These are phyloP conservation scores for Lagothrix lagotricha DNA, from an alignment of 2,797 vertebrate genomes.

Conservation along the genomic window DNA sequence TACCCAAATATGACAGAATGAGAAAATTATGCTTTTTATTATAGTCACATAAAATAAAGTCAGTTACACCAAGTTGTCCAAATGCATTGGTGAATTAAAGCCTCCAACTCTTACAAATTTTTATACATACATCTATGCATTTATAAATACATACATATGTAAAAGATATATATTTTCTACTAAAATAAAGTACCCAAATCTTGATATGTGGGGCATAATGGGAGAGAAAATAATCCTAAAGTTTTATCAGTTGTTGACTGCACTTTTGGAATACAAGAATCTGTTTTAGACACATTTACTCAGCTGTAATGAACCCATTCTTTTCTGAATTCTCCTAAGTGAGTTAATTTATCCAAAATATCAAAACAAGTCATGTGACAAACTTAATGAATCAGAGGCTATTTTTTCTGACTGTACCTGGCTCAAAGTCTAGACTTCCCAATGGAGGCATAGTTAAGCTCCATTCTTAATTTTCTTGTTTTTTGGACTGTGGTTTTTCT, in stretches of 20 bases:
- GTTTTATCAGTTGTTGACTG: background rate
- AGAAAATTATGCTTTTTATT: conserved; percentile 77
- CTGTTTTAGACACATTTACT: background rate
- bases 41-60: conserved; percentile 76
- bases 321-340: conserved; percentile 34
- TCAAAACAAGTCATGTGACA: background rate
- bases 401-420: background rate
- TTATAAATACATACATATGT: conserved; percentile 77
- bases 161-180: conserved; percentile 71
- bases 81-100: conserved; percentile 79
- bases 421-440: background rate
- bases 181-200: conserved; percentile 74
- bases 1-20: background rate
- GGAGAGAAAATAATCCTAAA: conserved; percentile 52
- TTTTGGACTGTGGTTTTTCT: background rate
- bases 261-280: conserved; percentile 39
- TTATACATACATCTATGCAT: conserved; percentile 71
- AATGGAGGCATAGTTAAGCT: background rate
- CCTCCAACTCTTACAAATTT: conserved; percentile 71
- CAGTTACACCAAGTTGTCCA: conserved; percentile 70
- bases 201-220: conserved; percentile 63
- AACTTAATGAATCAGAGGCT: background rate
- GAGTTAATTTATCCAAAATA: background rate
- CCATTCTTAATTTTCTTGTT: background rate
- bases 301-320: background rate